Percentiles rank a stretch among this genome's conserved stretches.
Evolutionary conservation across 53 echinoderm and acorn worm species (phyloP).

Genomic region (Pentamera pediparva): DNA sequence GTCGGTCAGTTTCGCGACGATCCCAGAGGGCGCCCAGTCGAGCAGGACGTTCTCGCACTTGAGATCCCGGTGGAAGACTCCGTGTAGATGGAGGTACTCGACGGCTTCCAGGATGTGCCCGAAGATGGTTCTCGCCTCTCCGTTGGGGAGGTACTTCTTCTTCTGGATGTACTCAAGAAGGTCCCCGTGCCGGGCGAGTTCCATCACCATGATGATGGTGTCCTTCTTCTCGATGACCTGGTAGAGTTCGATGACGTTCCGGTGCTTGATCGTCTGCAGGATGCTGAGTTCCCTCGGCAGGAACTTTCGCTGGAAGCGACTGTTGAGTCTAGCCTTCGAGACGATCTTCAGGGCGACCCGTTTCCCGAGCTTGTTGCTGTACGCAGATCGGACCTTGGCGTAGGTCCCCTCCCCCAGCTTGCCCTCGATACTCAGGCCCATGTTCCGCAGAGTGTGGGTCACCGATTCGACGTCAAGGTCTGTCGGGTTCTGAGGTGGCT

Average conservation of each 20-base stretch:
- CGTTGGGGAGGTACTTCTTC: conserved; percentile 40
- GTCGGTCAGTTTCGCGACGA: conserved; percentile 69
- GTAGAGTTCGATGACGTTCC: conserved; percentile 56
- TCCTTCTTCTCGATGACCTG: conserved; percentile 51
- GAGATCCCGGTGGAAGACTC: conserved; percentile 80
- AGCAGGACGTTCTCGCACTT: conserved; percentile 88
- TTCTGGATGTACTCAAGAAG: conserved; percentile 69
- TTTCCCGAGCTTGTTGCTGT: conserved; percentile 23
- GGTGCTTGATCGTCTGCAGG: conserved; percentile 55
- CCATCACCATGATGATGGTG: conserved; percentile 71
- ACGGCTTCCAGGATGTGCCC: conserved; percentile 64
- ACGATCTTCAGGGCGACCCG: conserved; percentile 84
- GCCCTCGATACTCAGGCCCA: conserved; percentile 37
- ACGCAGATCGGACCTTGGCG: conserved; percentile 74
- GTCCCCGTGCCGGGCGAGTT: conserved; percentile 76
- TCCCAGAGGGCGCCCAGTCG: conserved; percentile 50
- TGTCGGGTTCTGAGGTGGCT: conserved; percentile 28
- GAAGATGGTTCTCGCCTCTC: conserved; percentile 61
- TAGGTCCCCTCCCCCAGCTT: conserved; percentile 91
- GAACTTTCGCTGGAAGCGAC: conserved; percentile 73
- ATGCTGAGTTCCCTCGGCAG: conserved; percentile 70
- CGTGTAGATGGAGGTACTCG: conserved; percentile 62
- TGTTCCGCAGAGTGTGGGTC: not conserved
- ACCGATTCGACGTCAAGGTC: conserved; percentile 21
- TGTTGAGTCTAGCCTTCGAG: conserved; percentile 51